Conservation (phyloP, 2,888 invertebrate genomes). For the Trachelus troglodyta region DNA sequence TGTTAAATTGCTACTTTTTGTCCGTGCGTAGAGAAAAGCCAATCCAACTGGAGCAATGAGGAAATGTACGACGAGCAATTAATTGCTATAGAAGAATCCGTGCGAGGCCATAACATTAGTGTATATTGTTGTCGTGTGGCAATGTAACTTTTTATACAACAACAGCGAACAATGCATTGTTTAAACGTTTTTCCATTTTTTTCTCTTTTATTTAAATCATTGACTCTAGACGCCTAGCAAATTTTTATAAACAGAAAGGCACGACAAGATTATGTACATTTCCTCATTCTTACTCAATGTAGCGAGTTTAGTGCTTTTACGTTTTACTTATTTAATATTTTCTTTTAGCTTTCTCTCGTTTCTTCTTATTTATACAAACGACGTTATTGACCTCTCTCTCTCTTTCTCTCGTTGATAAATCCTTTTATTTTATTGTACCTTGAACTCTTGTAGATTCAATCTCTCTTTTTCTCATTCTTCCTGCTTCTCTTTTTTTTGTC, state of each 20-base stretch:
- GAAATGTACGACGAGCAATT: neutral
- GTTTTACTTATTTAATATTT: neutral
- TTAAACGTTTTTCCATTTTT: neutral
- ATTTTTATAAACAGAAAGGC: neutral
- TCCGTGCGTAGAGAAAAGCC: neutral
- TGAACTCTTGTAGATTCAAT: neutral
- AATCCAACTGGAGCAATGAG: neutral
- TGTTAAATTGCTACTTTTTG: neutral
- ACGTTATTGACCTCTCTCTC: neutral
- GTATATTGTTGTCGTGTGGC: neutral
- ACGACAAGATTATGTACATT: neutral
- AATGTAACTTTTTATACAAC: neutral
- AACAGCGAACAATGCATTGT: neutral
- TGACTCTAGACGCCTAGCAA: neutral
- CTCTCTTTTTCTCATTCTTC: neutral
- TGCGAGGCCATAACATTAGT: neutral
- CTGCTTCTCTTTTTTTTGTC: neutral
- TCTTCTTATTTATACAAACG: neutral
- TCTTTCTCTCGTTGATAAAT: neutral
- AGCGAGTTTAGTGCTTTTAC: neutral
- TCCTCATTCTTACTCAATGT: neutral
- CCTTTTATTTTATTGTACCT: neutral
- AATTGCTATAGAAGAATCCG: neutral
- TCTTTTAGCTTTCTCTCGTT: neutral
- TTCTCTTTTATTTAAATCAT: neutral